phyloP scores from a whole-genome alignment of 2,797 vertebrate species.

The Enteromius viviparus region DNA sequence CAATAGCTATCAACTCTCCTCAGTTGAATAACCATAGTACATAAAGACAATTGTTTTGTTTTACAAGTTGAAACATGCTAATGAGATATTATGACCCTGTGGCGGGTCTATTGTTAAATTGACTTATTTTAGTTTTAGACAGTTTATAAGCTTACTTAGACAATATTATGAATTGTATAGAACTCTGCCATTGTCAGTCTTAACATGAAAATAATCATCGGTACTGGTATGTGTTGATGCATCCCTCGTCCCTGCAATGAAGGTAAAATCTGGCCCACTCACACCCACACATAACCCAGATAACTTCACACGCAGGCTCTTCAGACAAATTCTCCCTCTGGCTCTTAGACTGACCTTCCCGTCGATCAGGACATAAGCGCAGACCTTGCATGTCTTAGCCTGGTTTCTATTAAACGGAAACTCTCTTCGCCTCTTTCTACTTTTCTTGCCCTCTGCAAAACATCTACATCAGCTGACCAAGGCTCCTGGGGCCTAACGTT shows the following conservation, averaged over 20 bases:
- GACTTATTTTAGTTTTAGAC: no score
- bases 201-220: not conserved
- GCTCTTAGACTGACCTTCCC: slow-evolving; percentile 76
- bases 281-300: slow-evolving; percentile 22
- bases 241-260: not conserved
- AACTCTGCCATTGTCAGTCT: not conserved
- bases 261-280: slow-evolving; percentile 8
- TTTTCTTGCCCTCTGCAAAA: not conserved
- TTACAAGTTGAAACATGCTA: no score
- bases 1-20: no score
- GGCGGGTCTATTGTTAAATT: no score
- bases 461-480: not conserved
- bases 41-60: no score
- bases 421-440: slow-evolving; percentile 40
- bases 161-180: not conserved
- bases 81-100: no score
- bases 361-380: slow-evolving; percentile 70
- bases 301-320: slow-evolving; percentile 64
- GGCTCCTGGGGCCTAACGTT: slow-evolving; percentile 30
- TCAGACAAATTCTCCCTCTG: slow-evolving; percentile 65
- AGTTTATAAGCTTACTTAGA: no score
- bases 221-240: not conserved
- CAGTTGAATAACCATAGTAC: no score
- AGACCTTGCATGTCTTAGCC: slow-evolving; percentile 68
- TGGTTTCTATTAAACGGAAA: slow-evolving; percentile 34